Percentiles rank a stretch among this genome's conserved stretches.
Evolutionary conservation across 2,797 vertebrate genomes (phyloP).

Genomic region (Darevskia mixta): DNA sequence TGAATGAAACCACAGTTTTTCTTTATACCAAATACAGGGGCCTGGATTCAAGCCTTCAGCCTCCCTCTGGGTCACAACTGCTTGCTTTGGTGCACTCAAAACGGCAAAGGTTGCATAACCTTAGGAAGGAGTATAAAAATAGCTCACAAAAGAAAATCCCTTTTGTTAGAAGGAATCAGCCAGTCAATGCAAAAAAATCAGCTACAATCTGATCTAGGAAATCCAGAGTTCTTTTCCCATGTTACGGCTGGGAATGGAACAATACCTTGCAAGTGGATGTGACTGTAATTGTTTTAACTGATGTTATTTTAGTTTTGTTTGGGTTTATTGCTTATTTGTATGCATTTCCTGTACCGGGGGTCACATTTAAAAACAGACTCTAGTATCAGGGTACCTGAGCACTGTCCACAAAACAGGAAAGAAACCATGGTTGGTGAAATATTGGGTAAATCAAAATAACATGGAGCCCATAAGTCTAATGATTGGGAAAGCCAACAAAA

Average conservation of each 20-base stretch:
- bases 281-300: slow-evolving; percentile 80
- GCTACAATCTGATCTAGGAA: slow-evolving; percentile 76
- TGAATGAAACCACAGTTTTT: neutral
- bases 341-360: slow-evolving; percentile 77
- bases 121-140: slow-evolving; percentile 74
- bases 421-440: neutral
- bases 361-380: slow-evolving; percentile 67
- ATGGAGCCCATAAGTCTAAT: neutral
- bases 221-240: slow-evolving; percentile 76
- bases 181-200: slow-evolving; percentile 68
- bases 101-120: slow-evolving; percentile 20
- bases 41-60: neutral
- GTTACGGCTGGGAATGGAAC: slow-evolving; percentile 71
- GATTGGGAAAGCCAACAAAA: neutral
- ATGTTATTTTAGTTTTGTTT: slow-evolving; percentile 82
- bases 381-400: slow-evolving; percentile 43
- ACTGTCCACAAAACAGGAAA: slow-evolving; percentile 38
- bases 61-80: neutral
- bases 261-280: slow-evolving; percentile 76
- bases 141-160: slow-evolving; percentile 69
- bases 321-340: slow-evolving; percentile 82
- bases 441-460: neutral
- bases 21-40: neutral
- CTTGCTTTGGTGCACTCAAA: neutral
- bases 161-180: slow-evolving; percentile 76